phyloP scores from a whole-genome alignment of 64 coral and sea anemone genomes.

The Hydrozoanthus tunicans region DNA sequence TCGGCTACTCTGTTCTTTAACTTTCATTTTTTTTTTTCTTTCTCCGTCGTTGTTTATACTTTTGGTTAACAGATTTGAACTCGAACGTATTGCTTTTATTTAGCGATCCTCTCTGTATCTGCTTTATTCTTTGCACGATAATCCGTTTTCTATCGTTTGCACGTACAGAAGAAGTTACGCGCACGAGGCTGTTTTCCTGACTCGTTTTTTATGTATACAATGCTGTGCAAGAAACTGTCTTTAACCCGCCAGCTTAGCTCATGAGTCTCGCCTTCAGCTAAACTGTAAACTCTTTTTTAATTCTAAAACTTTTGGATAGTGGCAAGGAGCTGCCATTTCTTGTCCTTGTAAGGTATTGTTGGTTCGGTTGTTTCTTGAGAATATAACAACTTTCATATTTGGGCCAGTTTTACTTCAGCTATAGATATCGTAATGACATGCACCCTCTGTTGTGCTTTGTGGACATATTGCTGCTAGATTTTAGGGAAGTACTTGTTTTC shows the following conservation, averaged over 20 bases:
- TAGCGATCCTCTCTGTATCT: not conserved
- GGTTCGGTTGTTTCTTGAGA: no score
- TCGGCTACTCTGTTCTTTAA: not conserved
- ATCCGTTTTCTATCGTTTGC: not conserved
- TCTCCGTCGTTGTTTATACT: not conserved
- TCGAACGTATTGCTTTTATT: not conserved
- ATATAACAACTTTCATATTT: constrained; percentile 28
- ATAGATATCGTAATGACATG: not conserved
- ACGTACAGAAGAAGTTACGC: no score
- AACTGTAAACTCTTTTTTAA: constrained; percentile 31
- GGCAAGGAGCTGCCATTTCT: constrained; percentile 61
- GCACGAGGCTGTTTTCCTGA: no score
- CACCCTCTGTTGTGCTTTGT: not conserved
- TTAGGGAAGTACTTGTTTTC: no score
- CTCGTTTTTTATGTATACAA: no score
- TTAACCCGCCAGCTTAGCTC: no score
- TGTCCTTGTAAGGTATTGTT: constrained; percentile 46
- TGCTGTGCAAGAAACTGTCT: no score
- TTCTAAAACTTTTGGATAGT: constrained; percentile 46
- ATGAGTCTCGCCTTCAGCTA: not conserved
- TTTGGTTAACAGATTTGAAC: not conserved
- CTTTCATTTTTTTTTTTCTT: not conserved
- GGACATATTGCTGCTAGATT: not conserved
- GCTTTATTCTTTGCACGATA: not conserved
- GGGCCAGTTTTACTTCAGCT: constrained; percentile 62